Base-by-base conservation (phyloP, 2,797 vertebrate genomes). In the Xiphorhynchus erythropygius region DNA sequence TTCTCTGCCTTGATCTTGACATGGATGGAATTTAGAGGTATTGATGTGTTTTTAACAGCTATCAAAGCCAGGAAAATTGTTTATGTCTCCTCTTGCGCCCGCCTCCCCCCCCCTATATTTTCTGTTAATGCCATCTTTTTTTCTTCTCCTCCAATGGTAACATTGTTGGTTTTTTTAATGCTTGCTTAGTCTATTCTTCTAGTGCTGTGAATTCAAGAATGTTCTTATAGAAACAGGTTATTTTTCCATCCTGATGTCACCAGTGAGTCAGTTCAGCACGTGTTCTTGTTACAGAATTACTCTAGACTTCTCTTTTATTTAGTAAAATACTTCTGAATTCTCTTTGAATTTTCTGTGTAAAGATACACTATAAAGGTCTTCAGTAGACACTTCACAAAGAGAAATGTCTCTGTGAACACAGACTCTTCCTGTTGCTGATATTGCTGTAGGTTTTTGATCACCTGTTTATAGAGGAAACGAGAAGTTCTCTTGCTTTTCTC, bases 201-300 rank as follows among this genome's bases (percentile, higher is more conserved):
- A 78, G 50, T 74, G 25, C 37, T 41, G 10, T 28, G 25, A 64
- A 27, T 83, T 90, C 70, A 84, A 46, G 46, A 76, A 76, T 8
- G 11, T 84, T 84, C 62, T 70, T 79, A 12, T 28, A 69, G 73
- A 59, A 92, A 46, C 6, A 47, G 19, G n/a, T 74, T 84, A 12
- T 88, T 57, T 89, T 95, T 91, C 85, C 64, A 73, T 79, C 64
- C 33, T 84, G 46, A 62, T 73, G 42, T 84, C 46, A 68, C 18
- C 33, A 46, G 23, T 59, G 37, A 84, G 33, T 83, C 47, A 79
- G 42, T 57, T 70, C 47, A 84, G 18, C 39, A 73, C 13, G 32
- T 6, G 3, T 73, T 84, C 39, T 65, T 87, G 16, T 69, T 53
- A 55, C 13, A 35, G 25, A 35, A 21, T 71, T 73, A 47, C 17